Evolutionary conservation across 2,888 invertebrate species (phyloP).

Genomic region (Ferrisia virgata): DNA sequence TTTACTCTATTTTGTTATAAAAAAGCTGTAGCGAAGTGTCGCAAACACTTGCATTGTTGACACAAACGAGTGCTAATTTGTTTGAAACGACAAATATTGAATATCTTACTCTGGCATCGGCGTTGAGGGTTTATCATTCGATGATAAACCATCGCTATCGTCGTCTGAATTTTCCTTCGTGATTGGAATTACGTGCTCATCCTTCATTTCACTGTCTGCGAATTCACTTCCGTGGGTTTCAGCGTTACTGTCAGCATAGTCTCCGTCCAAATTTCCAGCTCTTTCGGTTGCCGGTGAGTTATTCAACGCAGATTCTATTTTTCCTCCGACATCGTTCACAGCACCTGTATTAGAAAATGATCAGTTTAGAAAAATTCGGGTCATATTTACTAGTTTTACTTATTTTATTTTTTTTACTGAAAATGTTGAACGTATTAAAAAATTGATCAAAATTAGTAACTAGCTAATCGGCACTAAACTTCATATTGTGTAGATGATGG

Average conservation of each 20-base stretch:
- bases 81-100: background rate
- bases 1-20: background rate
- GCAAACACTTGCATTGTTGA: background rate
- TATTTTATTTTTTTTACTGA: too few relatives aligned
- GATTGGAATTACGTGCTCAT: too few relatives aligned
- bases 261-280: background rate
- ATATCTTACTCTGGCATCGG: constrained; percentile 42
- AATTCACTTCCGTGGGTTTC: background rate
- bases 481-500: too few relatives aligned
- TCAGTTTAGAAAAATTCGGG: too few relatives aligned
- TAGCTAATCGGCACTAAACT: too few relatives aligned
- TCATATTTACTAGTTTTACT: too few relatives aligned
- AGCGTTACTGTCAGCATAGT: background rate
- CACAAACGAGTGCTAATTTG: background rate
- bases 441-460: too few relatives aligned
- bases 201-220: background rate
- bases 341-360: background rate
- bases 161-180: background rate
- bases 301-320: background rate
- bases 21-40: constrained; percentile 9
- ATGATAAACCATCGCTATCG: background rate
- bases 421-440: too few relatives aligned
- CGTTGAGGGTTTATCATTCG: constrained; percentile 23
- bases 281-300: constrained; percentile 25
- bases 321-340: background rate